Evolutionary conservation across 2,797 vertebrate genomes (phyloP), one percentile per base, ranked within the genome.

Genomic region (Acipenser transmontanus): DNA sequence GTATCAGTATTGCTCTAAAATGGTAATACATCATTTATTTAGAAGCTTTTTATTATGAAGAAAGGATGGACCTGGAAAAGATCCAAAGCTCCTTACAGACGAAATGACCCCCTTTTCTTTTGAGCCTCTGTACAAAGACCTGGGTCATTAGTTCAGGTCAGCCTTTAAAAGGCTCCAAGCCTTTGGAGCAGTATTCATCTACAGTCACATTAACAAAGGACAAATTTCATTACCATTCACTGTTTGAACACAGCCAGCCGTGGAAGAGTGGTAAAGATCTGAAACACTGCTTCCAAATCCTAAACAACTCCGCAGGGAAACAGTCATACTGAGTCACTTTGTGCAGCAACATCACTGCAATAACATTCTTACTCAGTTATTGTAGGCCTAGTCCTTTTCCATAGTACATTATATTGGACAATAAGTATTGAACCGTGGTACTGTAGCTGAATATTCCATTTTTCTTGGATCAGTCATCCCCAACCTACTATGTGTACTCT

Each of bases 61-160:
- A 20, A 50, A 34, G 71, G 47, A 64, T 65, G 20, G 73, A 78
- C 73, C 68, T 79, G 69, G 80, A 78, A 69, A 80, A 59, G 70
- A 67, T 48, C 34, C 65, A 49, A 66, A 68, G 51, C 73, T 70
- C 67, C 74, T 68, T 73, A 64, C 70, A 76, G 74, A 67, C 69
- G 70, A 73, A 68, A 67, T 73, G 11, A 73, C 72, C 70, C 59
- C 66, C 59, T 47, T 64, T 73, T 76, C 75, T 78, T 85, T 81
- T 81, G 76, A 83, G 77, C 69, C 70, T 2, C 50, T 13, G 71
- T 74, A 89, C 83, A 87, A 89, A 85, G 78, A 72, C 77, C 48
- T 20, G 80, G 88, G 87, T 87, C 85, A 87, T 74, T 74, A 87
- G 85, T 88, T 89, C 82, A 86, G 34, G 69, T 73, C 71, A 62